A percentile compares a stretch with the other conserved stretches of the same genome.
phyloP scores from a whole-genome alignment of 2,113 vertebrate species.

The Colaptes auratus region DNA sequence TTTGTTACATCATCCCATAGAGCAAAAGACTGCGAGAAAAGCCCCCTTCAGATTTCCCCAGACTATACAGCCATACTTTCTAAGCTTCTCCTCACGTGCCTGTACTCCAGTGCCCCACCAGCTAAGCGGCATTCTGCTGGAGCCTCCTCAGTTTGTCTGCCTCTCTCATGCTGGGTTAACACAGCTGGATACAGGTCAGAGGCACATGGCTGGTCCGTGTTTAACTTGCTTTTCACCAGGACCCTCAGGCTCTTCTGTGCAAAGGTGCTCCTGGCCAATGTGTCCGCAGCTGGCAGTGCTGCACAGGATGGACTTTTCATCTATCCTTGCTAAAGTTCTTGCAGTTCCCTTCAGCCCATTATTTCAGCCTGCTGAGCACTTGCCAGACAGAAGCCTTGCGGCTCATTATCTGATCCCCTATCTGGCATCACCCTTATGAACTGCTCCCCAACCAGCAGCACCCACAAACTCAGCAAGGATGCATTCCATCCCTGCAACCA shows the following conservation, averaged over 20 bases:
- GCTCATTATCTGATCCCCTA: not conserved
- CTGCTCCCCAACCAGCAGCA: not conserved
- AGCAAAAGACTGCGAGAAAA: not conserved
- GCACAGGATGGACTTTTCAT: not conserved
- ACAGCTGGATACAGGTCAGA: not conserved
- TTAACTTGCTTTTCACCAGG: not conserved
- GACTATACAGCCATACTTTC: not conserved
- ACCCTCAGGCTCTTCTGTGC: not conserved
- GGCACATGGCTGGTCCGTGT: accelerated
- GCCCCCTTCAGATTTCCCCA: not conserved
- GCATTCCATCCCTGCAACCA: not conserved
- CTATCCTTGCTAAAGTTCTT: not conserved
- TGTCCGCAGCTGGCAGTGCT: not conserved
- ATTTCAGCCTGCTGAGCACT: not conserved
- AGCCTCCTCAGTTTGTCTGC: not conserved
- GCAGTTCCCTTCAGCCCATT: not conserved
- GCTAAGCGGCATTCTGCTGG: not conserved
- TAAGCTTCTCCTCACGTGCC: not conserved
- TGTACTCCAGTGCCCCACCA: not conserved
- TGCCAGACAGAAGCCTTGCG: not conserved
- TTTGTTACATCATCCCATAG: not conserved
- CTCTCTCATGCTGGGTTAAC: not conserved
- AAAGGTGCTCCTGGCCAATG: not conserved
- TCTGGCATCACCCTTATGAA: too few relatives aligned
- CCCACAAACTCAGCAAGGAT: not conserved